A percentile compares a stretch with the other conserved stretches of the same genome.
Evolutionary conservation across 2,888 invertebrate species (phyloP).

Genomic region (Leptopterna dolabrata): DNA sequence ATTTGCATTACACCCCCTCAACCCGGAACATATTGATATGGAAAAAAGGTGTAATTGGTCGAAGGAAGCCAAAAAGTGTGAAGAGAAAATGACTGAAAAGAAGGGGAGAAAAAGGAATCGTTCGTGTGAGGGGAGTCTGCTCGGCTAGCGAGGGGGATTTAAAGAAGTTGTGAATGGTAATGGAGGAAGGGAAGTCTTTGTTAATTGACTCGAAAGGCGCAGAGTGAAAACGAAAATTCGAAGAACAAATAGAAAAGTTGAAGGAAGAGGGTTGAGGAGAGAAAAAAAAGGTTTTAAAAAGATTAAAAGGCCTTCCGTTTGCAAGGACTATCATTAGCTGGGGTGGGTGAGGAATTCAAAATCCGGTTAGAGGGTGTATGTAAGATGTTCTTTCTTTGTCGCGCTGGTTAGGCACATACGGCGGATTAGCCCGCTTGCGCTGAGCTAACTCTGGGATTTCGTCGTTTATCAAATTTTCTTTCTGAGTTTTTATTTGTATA

Average conservation of each 20-base stretch:
- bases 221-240: conserved; percentile 13
- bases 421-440: neutral
- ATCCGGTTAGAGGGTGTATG: conserved; percentile 26
- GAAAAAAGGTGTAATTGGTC: conserved; percentile 48
- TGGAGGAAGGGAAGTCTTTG: conserved; percentile 32
- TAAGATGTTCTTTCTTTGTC: neutral
- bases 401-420: neutral
- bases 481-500: neutral
- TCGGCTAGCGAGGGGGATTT: conserved; percentile 27
- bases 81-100: neutral
- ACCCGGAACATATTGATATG: conserved; percentile 44
- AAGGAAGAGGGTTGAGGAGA: neutral
- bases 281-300: conserved; percentile 47
- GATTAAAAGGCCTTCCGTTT: conserved; percentile 29
- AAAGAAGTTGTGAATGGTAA: conserved; percentile 48
- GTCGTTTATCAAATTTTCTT: neutral
- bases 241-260: conserved; percentile 51
- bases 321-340: conserved; percentile 43
- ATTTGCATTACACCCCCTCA: conserved; percentile 13
- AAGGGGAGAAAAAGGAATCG: conserved; percentile 12
- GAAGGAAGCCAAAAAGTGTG: conserved; percentile 25
- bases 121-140: conserved; percentile 1
- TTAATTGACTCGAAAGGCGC: conserved; percentile 43
- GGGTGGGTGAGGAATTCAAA: conserved; percentile 1
- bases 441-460: neutral